Conservation (phyloP, 1,140 invertebrate species). For the Cydia strobilella region DNA sequence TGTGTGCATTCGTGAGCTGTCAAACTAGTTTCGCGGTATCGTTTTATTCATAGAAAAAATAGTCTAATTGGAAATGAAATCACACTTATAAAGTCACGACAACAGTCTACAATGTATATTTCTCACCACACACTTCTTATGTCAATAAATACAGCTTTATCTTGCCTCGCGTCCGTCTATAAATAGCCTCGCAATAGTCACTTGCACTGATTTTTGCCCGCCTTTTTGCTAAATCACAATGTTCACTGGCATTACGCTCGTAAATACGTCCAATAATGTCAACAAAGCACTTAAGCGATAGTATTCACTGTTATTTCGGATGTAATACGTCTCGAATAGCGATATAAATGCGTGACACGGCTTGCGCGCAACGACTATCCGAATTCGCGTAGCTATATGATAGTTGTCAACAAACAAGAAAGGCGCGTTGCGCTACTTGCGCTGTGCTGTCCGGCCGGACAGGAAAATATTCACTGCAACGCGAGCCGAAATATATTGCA, state of each 20-base stretch:
- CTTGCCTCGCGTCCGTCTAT: slow-evolving; percentile 62
- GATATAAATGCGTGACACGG: slow-evolving; percentile 58
- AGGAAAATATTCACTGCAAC: slow-evolving; percentile 35
- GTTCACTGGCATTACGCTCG: slow-evolving; percentile 45
- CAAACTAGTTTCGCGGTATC: slow-evolving; percentile 70
- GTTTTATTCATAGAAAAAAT: slow-evolving; percentile 42
- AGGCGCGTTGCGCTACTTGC: slow-evolving; percentile 49
- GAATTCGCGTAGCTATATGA: slow-evolving; percentile 63
- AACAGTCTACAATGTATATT: slow-evolving; percentile 47
- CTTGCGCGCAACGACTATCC: slow-evolving; percentile 61
- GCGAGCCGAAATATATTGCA: slow-evolving; percentile 7
- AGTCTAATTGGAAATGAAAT: slow-evolving; percentile 39
- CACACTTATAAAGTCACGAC: slow-evolving; percentile 38
- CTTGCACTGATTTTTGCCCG: slow-evolving; percentile 73
- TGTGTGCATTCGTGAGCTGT: slow-evolving; percentile 69
- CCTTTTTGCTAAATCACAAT: slow-evolving; percentile 69
- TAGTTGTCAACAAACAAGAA: slow-evolving; percentile 76
- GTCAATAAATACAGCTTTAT: slow-evolving; percentile 51
- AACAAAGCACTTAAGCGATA: slow-evolving; percentile 48
- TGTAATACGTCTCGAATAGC: slow-evolving; percentile 55
- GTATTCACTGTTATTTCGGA: slow-evolving; percentile 54
- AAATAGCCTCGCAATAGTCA: slow-evolving; percentile 71
- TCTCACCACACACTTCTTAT: slow-evolving; percentile 35
- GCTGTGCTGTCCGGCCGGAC: slow-evolving; percentile 44
- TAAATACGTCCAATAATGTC: slow-evolving; percentile 47